Evolutionary conservation across 1,140 invertebrate genomes (phyloP).

Genomic region (Helicoverpa zea): DNA sequence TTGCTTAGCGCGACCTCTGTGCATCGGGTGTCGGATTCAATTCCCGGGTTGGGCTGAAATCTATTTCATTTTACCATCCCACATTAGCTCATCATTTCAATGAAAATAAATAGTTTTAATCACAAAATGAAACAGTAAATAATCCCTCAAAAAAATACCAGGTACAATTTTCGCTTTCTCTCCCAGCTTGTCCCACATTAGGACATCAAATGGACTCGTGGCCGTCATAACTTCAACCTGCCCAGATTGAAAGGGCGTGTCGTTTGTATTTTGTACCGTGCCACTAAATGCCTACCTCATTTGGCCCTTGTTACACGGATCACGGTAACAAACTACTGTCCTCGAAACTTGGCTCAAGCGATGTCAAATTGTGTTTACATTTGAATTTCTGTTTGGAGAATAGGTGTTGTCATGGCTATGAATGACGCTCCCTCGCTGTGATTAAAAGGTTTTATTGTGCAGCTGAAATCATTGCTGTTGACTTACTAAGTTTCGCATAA

Average conservation of each 20-base stretch:
- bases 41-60: no score
- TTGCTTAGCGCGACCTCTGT: no score
- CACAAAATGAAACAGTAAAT: no score
- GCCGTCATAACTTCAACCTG: conserved; percentile 69
- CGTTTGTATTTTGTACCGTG: conserved; percentile 63
- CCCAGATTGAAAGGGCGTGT: conserved; percentile 67
- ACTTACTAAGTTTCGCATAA: neutral
- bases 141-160: no score
- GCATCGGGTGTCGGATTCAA: no score
- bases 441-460: conserved; percentile 12
- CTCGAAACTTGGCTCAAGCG: conserved; percentile 21
- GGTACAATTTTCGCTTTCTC: conserved; percentile 21
- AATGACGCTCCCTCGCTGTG: neutral
- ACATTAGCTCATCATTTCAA: no score
- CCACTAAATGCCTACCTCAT: conserved; percentile 57
- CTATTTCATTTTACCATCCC: no score
- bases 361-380: conserved; percentile 32
- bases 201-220: conserved; percentile 62
- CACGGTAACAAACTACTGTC: conserved; percentile 59
- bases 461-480: neutral
- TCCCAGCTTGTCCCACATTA: conserved; percentile 43
- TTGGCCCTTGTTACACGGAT: conserved; percentile 62
- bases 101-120: no score
- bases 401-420: neutral
- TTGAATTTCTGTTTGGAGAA: conserved; percentile 20